These are phyloP conservation scores for Drosophila subquinaria DNA, from an alignment of 2,888 invertebrate genomes.

Conservation along the genomic window DNA sequence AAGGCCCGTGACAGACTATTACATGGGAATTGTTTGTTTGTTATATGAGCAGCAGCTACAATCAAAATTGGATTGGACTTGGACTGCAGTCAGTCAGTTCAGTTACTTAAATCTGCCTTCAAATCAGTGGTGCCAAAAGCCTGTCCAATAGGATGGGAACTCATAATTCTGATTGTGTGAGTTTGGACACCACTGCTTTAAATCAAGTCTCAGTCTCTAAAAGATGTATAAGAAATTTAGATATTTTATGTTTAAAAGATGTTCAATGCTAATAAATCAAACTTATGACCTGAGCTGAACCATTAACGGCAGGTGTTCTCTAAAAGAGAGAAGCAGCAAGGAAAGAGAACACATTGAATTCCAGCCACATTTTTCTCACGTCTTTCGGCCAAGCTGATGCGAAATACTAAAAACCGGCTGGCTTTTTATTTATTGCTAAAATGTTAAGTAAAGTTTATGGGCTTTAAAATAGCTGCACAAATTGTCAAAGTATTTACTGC, in stretches of 20 bases:
- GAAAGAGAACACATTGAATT: constrained; percentile 6
- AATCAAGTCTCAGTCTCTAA: background rate
- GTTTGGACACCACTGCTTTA: no score
- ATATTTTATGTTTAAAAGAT: constrained; percentile 16
- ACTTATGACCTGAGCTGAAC: background rate
- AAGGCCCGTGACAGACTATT: constrained; percentile 59
- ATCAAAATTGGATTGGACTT: constrained; percentile 17
- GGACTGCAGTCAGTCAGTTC: constrained; percentile 2
- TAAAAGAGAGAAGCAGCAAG: background rate
- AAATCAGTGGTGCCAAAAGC: no score
- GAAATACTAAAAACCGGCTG: constrained; percentile 39
- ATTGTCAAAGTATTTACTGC: background rate
- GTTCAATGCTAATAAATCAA: background rate
- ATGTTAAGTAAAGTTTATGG: constrained; percentile 48
- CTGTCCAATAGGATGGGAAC: no score
- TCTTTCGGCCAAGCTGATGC: constrained; percentile 49
- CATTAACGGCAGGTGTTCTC: constrained; percentile 9
- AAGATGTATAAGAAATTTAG: constrained; percentile 33
- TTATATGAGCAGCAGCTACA: constrained; percentile 10
- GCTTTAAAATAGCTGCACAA: constrained; percentile 6
- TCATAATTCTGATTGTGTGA: no score
- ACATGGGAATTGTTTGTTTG: constrained; percentile 55
- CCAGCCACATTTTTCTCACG: constrained; percentile 63
- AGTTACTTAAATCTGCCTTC: constrained; percentile 1
- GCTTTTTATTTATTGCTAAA: constrained; percentile 66